phyloP scores from a whole-genome alignment of 2,113 vertebrate genomes.

The Ramphastos sulfuratus region DNA sequence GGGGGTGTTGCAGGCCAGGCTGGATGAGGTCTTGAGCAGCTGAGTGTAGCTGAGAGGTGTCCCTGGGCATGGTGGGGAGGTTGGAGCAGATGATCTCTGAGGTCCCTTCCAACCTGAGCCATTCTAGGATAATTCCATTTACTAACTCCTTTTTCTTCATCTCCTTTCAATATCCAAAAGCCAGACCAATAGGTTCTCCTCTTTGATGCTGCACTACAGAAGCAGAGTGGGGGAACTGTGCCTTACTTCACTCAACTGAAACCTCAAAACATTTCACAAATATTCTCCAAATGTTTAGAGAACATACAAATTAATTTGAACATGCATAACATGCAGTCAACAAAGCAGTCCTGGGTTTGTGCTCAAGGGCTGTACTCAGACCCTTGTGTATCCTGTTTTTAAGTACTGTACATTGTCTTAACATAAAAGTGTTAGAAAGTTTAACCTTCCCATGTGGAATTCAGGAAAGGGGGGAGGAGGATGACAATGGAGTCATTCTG shows the following conservation, averaged over 20 bases:
- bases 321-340: background rate
- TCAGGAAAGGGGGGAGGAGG: background rate
- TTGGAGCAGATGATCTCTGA: no score
- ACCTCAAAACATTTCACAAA: background rate
- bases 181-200: background rate
- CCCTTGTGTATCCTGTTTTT: slow-evolving; percentile 27
- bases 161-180: background rate
- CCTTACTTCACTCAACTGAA: background rate
- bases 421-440: slow-evolving; percentile 14
- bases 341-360: slow-evolving; percentile 3
- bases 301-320: background rate
- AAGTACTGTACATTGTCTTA: slow-evolving; percentile 26
- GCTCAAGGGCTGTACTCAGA: background rate
- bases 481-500: background rate
- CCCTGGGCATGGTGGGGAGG: no score
- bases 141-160: background rate
- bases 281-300: background rate
- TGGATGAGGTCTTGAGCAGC: no score
- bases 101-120: no score
- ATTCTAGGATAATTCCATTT: background rate
- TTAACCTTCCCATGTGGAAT: background rate
- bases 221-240: background rate
- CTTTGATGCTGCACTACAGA: background rate
- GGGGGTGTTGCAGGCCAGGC: no score
- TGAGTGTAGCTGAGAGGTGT: no score